phyloP scores from a whole-genome alignment of 2,113 vertebrate genomes.

The Harpagus bidentatus region DNA sequence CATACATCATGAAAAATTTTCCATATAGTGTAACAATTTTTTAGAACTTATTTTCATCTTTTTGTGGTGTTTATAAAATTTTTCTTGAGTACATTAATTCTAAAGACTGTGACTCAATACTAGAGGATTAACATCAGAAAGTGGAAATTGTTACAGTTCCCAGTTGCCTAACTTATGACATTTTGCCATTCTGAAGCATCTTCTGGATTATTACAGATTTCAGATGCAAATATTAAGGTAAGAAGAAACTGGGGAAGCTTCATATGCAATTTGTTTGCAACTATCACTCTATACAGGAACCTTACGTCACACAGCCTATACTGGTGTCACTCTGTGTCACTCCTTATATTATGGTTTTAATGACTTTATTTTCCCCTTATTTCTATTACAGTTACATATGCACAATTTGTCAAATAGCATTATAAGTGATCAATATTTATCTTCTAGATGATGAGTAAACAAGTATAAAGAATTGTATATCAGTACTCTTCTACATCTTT shows the following conservation, averaged over 20 bases:
- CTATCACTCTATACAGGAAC: background rate
- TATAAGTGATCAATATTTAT: background rate
- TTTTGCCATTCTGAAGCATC: background rate
- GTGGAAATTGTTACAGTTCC: background rate
- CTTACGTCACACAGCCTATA: background rate
- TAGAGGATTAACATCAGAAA: background rate
- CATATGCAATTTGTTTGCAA: background rate
- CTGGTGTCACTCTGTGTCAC: accelerated
- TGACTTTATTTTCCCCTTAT: background rate
- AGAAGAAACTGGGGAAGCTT: background rate
- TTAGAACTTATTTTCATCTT: background rate
- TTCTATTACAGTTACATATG: background rate
- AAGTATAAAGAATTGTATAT: background rate
- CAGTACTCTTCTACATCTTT: background rate
- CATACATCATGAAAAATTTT: background rate
- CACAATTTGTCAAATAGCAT: background rate
- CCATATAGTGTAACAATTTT: background rate
- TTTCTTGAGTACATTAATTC: background rate
- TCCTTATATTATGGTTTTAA: background rate
- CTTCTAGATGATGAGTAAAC: background rate
- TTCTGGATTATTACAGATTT: background rate
- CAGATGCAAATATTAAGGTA: background rate
- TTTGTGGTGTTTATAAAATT: background rate
- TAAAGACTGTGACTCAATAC: background rate
- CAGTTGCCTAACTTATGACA: background rate